Evolutionary conservation across 1,140 invertebrate genomes (phyloP).

Genomic region (Panagrolaimus sp.): DNA sequence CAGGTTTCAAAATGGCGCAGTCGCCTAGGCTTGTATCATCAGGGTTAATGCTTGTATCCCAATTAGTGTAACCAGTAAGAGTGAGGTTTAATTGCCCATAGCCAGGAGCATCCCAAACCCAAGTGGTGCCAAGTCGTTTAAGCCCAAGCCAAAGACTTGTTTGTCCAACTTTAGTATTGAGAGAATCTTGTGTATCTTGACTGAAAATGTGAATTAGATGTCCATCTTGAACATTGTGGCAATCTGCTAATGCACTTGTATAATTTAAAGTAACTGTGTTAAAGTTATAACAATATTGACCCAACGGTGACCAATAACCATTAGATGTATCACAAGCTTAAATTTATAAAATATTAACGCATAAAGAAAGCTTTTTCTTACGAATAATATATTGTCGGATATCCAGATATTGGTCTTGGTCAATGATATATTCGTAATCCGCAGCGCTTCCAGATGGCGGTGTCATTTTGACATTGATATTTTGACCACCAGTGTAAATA

Average conservation of each 20-base stretch:
- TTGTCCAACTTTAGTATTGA: neutral
- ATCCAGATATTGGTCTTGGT: constrained; percentile 7
- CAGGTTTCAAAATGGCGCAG: constrained; percentile 23
- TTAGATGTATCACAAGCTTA: constrained; percentile 19
- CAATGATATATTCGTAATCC: constrained; percentile 18
- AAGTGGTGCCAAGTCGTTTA: constrained; percentile 14
- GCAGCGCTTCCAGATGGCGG: constrained; percentile 24
- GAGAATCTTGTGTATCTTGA: neutral
- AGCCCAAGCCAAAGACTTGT: constrained; percentile 24
- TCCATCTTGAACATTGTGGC: constrained; percentile 10
- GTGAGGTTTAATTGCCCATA: constrained; percentile 4
- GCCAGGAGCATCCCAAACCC: constrained; percentile 33
- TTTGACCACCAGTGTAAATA: constrained; percentile 15
- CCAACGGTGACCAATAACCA: constrained; percentile 4
- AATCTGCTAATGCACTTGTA: neutral
- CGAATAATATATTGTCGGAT: constrained; percentile 24
- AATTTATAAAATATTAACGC: neutral
- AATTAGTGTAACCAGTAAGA: constrained; percentile 19
- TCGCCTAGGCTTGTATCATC: constrained; percentile 15
- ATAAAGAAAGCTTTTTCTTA: neutral
- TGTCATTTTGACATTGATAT: constrained; percentile 15
- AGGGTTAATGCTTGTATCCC: constrained; percentile 21
- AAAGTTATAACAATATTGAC: constrained; percentile 16
- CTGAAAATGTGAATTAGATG: constrained; percentile 14
- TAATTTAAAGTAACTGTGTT: neutral